Base-by-base conservation (phyloP, 64 coral and sea anemone species). In the Cladopsammia gracilis region DNA sequence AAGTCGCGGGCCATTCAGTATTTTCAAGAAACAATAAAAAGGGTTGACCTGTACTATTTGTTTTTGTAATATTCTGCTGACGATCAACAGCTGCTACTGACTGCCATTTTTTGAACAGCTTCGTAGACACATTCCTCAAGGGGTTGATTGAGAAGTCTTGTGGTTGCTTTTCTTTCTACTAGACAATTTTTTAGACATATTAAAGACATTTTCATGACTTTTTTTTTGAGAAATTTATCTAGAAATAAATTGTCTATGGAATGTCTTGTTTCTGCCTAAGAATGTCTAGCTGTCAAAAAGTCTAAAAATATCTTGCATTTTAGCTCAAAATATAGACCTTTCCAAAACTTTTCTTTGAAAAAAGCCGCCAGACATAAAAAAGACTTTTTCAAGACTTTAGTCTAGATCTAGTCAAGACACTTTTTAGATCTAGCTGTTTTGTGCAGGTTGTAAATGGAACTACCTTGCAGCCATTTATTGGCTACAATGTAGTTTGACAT, bases 221-320 rank as follows among this genome's bases (percentile, higher is more conserved):
- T 34, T 7, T 23, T 24, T 2, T 8, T 6, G 23, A 24, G 66
- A 25, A 69, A 69, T 24, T 5, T 9, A 18, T 69, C 23, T 25
- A 2, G 23, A 7, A 54, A 69, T 25, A 69, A 69, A 69, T 25
- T 6, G 66, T 69, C n/a, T 69, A 1, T 18, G 23, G 66, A 69
- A 69, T 25, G 66, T 69, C 66, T 69, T 23, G 9, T 69, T 69
- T 69, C 8, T 5, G 8, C 10, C 66, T 69, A 69, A 68, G 64
- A 68, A 68, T 68, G 64, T 68, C 64, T 68, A 68, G 64, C 64
- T 68, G 64, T 68, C 64, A 68, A 68, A 68, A 23, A n/a, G 64
- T 68, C 64, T 68, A n/a, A n/a, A 68, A 24, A 68, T 22, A 19
- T 68, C 64, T 68, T 68, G 18, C 18, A 67, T n/a, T 67, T 67